Percentiles rank a stretch among this genome's conserved stretches.
These are phyloP conservation scores for Cassiopea andromeda DNA, from an alignment of 30 jellyfish, hydroid and myxozoan species.

Conservation along the genomic window DNA sequence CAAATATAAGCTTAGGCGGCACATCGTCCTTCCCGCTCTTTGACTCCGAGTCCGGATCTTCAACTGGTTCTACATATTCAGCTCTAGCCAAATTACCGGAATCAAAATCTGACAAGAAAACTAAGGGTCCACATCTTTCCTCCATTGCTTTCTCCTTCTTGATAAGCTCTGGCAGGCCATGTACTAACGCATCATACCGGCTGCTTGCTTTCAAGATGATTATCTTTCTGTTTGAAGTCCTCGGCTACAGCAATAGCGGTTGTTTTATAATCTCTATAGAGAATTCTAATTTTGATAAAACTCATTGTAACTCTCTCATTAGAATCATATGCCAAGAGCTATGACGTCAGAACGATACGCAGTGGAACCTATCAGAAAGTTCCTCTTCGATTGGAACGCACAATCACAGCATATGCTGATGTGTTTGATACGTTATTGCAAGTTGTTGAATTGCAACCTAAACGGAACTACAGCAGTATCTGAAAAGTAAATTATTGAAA, in stretches of 20 bases:
- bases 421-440: no score
- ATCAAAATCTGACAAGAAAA: constrained; percentile 79
- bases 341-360: no score
- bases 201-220: neutral
- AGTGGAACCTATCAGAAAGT: no score
- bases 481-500: no score
- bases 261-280: neutral
- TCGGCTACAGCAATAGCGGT: neutral
- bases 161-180: neutral
- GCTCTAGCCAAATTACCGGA: constrained; percentile 84
- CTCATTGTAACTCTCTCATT: neutral
- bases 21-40: neutral
- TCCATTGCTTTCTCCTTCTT: constrained; percentile 22
- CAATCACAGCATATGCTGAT: no score
- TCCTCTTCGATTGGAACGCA: no score
- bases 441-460: no score
- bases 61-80: constrained; percentile 48
- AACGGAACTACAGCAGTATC: no score
- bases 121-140: constrained; percentile 53
- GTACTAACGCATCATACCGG: neutral
- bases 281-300: neutral
- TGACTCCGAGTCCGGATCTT: neutral
- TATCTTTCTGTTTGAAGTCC: neutral
- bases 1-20: constrained; percentile 6
- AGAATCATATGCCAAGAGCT: neutral